These are phyloP conservation scores for Drosophila littoralis DNA, from an alignment of 1,140 invertebrate genomes.

Conservation along the genomic window DNA sequence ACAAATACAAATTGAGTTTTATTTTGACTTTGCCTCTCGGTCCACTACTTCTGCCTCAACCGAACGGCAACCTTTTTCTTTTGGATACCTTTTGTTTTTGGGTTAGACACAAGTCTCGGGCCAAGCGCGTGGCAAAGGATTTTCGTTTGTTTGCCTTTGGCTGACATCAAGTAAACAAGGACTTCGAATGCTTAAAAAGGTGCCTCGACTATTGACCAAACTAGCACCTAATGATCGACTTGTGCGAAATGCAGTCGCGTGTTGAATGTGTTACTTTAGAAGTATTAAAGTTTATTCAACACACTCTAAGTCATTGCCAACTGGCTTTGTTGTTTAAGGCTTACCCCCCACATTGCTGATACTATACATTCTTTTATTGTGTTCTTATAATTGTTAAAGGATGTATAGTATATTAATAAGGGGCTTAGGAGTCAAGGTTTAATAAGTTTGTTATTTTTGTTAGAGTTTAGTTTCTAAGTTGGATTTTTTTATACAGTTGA, in stretches of 20 bases:
- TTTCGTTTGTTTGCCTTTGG: slow-evolving; percentile 35
- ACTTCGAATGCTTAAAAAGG: slow-evolving; percentile 16
- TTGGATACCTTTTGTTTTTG: neutral
- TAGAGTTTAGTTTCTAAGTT: no score
- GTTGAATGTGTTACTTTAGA: neutral
- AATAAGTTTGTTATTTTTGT: no score
- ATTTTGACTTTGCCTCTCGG: slow-evolving; percentile 14
- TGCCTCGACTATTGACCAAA: slow-evolving; percentile 4
- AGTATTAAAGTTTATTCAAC: neutral
- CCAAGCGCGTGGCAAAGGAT: slow-evolving; percentile 26
- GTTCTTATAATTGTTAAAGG: no score
- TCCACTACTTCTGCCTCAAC: neutral
- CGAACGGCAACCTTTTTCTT: slow-evolving; percentile 26
- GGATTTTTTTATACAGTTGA: no score
- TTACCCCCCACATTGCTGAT: neutral
- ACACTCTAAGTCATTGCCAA: neutral
- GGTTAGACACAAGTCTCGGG: slow-evolving; percentile 13
- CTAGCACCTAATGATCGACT: slow-evolving; percentile 9
- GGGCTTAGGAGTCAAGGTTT: no score
- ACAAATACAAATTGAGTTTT: slow-evolving; percentile 53
- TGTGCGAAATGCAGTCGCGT: neutral
- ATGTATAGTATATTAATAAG: no score
- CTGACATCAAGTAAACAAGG: slow-evolving; percentile 20
- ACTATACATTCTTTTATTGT: no score
- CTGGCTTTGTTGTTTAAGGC: no score